Evolutionary conservation across 2,113 vertebrate genomes (phyloP), one percentile per base, ranked within the genome.

Genomic region (Telmatochromis sp.): DNA sequence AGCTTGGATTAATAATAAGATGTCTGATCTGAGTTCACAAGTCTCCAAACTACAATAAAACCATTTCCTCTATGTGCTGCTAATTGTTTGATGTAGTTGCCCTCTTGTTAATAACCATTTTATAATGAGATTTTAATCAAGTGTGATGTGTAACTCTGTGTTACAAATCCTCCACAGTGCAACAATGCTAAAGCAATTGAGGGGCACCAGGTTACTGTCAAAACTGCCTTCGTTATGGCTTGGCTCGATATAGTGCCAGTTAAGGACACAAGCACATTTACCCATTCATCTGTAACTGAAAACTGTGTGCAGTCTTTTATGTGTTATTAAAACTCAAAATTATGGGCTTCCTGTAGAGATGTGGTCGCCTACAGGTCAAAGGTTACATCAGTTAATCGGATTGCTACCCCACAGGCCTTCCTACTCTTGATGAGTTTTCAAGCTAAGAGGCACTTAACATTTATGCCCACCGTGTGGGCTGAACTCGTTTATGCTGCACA

Each of bases 301-400:
- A 93, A 68, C 28, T 70, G 7, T 51, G 40, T 89, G 75, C 21
- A 89, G 90, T 49, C 47, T 89, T 91, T 88, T 54, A 89, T 85
- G 89, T 82, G 81, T 92, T 94, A 85, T 95, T 95, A 91, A 90
- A 93, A 73, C 88, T 92, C 63, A 70, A 89, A 92, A 83, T 83
- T 9, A 11, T 49, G 9, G n/a, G 54, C 83, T 47, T 91, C 93
- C 90, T 70, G 89, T 68, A 75, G 93, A 70, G 92, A 31, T 17
- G 80, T 89, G 80, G 85, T 91, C 86, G 23, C 85, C 86, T 83
- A 10, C 54, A 54, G 80, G 88, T 58, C 92, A 94, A 86, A 93
- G 93, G 93, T 89, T 57, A 89, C 55, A 26, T 87, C 14, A 78
- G 89, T 91, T 93, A 95, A 94, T 95, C 63, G 89, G 92, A 93